phyloP scores from a whole-genome alignment of 2,113 vertebrate species.

The Gasterosteus nipponicus region DNA sequence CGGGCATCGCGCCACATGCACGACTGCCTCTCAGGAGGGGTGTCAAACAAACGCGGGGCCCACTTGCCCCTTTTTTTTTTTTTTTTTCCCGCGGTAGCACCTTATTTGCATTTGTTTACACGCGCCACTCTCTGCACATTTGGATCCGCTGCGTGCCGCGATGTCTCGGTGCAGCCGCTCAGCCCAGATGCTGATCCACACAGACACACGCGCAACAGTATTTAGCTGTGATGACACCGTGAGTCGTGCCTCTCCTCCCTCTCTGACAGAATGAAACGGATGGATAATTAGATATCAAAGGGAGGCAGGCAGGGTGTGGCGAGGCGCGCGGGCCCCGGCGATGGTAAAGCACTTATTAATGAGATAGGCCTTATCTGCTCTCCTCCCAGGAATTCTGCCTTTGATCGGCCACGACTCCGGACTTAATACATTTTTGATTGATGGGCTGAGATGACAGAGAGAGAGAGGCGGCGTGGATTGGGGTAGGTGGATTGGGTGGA shows the following conservation, averaged over 20 bases:
- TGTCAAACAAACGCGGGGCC: conserved; percentile 17
- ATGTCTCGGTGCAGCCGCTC: conserved; percentile 57
- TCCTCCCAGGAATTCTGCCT: conserved; percentile 87
- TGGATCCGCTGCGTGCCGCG: conserved; percentile 65
- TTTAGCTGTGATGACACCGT: conserved; percentile 71
- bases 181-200: conserved; percentile 54
- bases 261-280: conserved; percentile 82
- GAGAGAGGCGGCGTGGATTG: conserved; percentile 71
- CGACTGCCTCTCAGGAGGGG: conserved; percentile 55
- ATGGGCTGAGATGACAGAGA: conserved; percentile 85
- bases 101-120: conserved; percentile 79
- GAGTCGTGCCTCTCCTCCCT: conserved; percentile 73
- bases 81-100: conserved; percentile 28
- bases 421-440: conserved; percentile 89
- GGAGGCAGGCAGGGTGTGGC: conserved; percentile 81
- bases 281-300: conserved; percentile 88
- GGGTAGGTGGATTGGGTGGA: conserved; percentile 47
- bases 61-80: conserved; percentile 21
- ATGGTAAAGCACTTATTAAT: conserved; percentile 88
- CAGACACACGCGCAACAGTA: conserved; percentile 59
- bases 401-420: conserved; percentile 84
- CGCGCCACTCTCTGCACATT: conserved; percentile 59
- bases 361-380: conserved; percentile 86
- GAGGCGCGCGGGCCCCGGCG: conserved; percentile 74
- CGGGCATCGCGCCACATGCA: conserved; percentile 13